These are phyloP conservation scores for Porites divaricata DNA, from an alignment of 92 coral and sea anemone species.

Conservation along the genomic window DNA sequence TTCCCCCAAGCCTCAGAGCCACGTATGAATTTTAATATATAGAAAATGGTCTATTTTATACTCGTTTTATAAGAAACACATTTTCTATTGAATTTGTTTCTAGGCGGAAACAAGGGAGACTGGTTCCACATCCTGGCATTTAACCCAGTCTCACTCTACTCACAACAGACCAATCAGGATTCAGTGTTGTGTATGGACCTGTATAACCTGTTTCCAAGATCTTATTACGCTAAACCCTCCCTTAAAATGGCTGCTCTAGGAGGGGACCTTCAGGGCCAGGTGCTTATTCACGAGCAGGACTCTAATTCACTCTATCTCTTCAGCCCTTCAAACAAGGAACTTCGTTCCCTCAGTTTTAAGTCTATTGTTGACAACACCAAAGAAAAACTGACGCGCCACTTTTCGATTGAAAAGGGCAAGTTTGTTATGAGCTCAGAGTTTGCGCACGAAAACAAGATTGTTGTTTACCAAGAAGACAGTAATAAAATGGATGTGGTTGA, in stretches of 20 bases:
- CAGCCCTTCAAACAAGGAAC: conserved; percentile 65
- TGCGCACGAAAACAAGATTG: conserved; percentile 82
- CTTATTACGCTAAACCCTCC: conserved; percentile 74
- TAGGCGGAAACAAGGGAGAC: conserved; percentile 89
- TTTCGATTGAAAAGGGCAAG: conserved; percentile 75
- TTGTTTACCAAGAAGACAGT: conserved; percentile 80
- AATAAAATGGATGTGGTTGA: conserved; percentile 87
- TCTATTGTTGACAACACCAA: conserved; percentile 80
- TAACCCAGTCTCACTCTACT: conserved; percentile 87
- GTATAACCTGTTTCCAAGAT: conserved; percentile 79
- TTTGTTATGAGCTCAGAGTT: conserved; percentile 70
- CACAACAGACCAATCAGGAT: conserved; percentile 89
- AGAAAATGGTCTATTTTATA: too few relatives aligned
- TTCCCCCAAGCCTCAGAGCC: too few relatives aligned
- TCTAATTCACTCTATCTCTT: conserved; percentile 72
- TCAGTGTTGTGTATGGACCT: conserved; percentile 75
- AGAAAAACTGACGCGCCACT: conserved; percentile 90
- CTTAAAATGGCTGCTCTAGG: conserved; percentile 91
- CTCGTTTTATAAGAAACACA: too few relatives aligned
- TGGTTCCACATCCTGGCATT: conserved; percentile 91
- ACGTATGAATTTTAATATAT: too few relatives aligned
- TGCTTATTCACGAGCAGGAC: conserved; percentile 86
- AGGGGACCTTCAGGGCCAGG: conserved; percentile 76
- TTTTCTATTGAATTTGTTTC: not conserved
- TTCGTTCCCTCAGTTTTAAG: conserved; percentile 69